Evolutionary conservation across 2,113 vertebrate genomes (phyloP).

Genomic region (Plotosus lineatus): DNA sequence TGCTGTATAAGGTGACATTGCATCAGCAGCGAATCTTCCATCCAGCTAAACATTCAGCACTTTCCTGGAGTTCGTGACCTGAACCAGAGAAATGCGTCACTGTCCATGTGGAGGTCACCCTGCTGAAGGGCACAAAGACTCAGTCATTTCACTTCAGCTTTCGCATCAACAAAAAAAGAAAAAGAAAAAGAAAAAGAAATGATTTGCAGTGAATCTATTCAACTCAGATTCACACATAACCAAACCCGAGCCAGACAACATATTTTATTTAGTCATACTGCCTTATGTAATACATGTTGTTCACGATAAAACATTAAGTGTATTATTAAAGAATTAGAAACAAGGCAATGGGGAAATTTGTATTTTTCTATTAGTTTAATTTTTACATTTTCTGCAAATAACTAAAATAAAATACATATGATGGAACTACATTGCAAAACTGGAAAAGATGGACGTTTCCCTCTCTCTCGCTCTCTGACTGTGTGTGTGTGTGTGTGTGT

Average conservation of each 20-base stretch:
- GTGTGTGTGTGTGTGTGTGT: too few relatives aligned
- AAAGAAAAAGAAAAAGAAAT: constrained; percentile 2
- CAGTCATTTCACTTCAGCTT: constrained; percentile 28
- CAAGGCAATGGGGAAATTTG: neutral
- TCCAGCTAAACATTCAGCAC: constrained; percentile 60
- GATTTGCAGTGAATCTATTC: neutral
- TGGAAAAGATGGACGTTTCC: neutral
- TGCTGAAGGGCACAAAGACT: constrained; percentile 30
- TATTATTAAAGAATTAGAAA: neutral
- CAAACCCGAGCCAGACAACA: neutral
- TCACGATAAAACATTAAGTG: neutral
- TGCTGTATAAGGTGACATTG: constrained; percentile 52
- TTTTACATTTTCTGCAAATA: neutral
- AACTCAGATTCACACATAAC: neutral
- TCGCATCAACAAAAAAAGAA: neutral
- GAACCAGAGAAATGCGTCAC: constrained; percentile 30
- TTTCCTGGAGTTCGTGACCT: constrained; percentile 42
- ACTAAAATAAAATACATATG: neutral
- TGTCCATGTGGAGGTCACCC: constrained; percentile 34
- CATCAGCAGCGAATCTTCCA: constrained; percentile 47
- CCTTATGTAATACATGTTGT: neutral
- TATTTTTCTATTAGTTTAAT: neutral
- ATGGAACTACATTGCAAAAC: neutral
- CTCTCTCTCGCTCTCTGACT: too few relatives aligned
- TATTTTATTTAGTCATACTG: neutral